These are phyloP conservation scores for Stigmatopora argus DNA, from an alignment of 2,113 vertebrate genomes.

Conservation along the genomic window DNA sequence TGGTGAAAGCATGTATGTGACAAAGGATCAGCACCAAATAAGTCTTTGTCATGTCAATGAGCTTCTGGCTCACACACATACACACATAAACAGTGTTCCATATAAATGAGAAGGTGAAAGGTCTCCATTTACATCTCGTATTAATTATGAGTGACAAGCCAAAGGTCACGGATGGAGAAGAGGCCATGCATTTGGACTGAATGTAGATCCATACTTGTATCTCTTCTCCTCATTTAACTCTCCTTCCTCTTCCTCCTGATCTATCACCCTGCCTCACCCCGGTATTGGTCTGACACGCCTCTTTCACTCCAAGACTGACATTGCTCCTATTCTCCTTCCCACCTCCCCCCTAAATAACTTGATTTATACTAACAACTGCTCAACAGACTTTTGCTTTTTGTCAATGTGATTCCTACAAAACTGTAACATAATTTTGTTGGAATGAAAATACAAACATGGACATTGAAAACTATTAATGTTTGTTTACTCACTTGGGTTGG, in stretches of 20 bases:
- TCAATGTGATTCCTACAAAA: neutral
- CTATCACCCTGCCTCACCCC: slow-evolving; percentile 44
- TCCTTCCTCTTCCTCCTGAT: slow-evolving; percentile 24
- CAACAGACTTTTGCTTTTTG: neutral
- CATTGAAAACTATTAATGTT: too few relatives aligned
- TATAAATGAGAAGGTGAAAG: slow-evolving; percentile 76
- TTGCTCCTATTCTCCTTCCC: slow-evolving; percentile 3
- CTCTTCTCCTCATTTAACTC: slow-evolving; percentile 30
- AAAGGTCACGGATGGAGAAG: slow-evolving; percentile 67
- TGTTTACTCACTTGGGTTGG: too few relatives aligned
- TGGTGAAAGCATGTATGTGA: slow-evolving; percentile 46
- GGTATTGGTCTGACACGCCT: neutral
- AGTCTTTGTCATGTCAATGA: slow-evolving; percentile 66
- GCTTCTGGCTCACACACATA: slow-evolving; percentile 40
- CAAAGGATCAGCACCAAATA: slow-evolving; percentile 59
- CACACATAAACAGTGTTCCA: slow-evolving; percentile 58
- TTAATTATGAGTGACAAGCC: slow-evolving; percentile 76
- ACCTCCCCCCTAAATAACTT: neutral
- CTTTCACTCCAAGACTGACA: slow-evolving; percentile 9
- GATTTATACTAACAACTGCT: slow-evolving; percentile 13
- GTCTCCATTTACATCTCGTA: slow-evolving; percentile 76
- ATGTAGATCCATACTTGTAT: slow-evolving; percentile 65
- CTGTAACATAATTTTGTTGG: neutral
- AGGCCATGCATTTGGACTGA: slow-evolving; percentile 62
- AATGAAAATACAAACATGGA: neutral